Evolutionary conservation across 2,797 vertebrate species (phyloP).

Genomic region (Miichthys miiuy): DNA sequence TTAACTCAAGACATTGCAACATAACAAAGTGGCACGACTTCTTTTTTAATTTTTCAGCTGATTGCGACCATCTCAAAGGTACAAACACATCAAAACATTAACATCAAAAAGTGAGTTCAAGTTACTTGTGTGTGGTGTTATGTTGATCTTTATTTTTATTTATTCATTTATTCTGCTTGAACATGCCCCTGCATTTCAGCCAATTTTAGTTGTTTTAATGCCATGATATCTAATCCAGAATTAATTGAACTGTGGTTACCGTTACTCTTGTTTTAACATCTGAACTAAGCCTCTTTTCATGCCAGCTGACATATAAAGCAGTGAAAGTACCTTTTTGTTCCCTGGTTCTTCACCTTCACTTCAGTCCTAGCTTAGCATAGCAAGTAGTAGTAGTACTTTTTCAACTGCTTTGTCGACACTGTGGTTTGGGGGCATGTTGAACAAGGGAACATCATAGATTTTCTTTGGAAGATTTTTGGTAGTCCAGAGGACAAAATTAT

Average conservation of each 20-base stretch:
- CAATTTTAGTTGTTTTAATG: not conserved
- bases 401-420: not conserved
- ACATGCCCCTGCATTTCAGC: not conserved
- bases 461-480: not conserved
- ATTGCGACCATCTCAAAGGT: not conserved
- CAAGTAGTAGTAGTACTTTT: not conserved
- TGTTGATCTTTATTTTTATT: too few species aligned
- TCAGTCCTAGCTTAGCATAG: not conserved
- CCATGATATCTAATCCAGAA: not conserved
- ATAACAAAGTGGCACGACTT: slow-evolving; percentile 6
- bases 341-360: not conserved
- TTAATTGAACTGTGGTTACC: not conserved
- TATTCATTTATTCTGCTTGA: too few species aligned
- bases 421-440: not conserved
- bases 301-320: not conserved
- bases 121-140: too few species aligned
- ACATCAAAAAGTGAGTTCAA: not conserved
- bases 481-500: not conserved
- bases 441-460: not conserved
- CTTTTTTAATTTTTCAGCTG: not conserved
- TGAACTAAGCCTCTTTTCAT: not conserved
- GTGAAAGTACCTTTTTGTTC: not conserved
- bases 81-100: not conserved
- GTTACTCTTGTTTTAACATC: not conserved
- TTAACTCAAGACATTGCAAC: slow-evolving; percentile 3